A percentile compares a stretch with the other conserved stretches of the same genome.
These are phyloP conservation scores for Yoshiicerus persimilis DNA, from an alignment of 1,140 invertebrate species.

Conservation along the genomic window DNA sequence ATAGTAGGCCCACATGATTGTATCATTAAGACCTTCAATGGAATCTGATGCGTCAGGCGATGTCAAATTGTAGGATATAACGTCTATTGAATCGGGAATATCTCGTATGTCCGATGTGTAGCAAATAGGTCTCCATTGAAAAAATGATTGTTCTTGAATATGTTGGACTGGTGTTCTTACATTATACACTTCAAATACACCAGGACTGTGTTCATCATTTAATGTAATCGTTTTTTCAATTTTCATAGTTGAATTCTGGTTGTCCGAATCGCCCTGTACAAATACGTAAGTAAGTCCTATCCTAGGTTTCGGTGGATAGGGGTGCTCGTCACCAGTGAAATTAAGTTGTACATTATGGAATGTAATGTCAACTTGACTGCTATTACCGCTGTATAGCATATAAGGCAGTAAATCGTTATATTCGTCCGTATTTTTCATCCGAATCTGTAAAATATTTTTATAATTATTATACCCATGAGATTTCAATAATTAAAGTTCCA, in stretches of 20 bases:
- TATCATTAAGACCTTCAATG: slow-evolving; percentile 6
- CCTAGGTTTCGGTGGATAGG: slow-evolving; percentile 15
- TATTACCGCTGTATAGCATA: slow-evolving; percentile 46
- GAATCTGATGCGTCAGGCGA: neutral
- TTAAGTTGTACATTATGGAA: slow-evolving; percentile 45
- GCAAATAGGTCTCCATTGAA: slow-evolving; percentile 47
- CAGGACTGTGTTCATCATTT: slow-evolving; percentile 47
- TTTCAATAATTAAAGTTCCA: neutral
- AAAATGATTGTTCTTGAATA: slow-evolving; percentile 33
- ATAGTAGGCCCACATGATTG: slow-evolving; percentile 34
- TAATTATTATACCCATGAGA: too few species aligned
- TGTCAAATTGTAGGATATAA: slow-evolving; percentile 24
- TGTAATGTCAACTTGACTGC: slow-evolving; percentile 41
- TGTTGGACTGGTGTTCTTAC: slow-evolving; percentile 35
- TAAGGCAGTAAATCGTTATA: slow-evolving; percentile 45
- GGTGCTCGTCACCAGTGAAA: slow-evolving; percentile 2
- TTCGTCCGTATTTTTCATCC: slow-evolving; percentile 37
- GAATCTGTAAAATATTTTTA: slow-evolving; percentile 26
- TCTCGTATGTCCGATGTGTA: slow-evolving; percentile 37
- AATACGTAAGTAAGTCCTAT: slow-evolving; percentile 39
- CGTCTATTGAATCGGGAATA: slow-evolving; percentile 44
- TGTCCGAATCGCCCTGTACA: slow-evolving; percentile 27
- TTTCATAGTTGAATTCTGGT: slow-evolving; percentile 11
- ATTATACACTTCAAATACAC: slow-evolving; percentile 41
- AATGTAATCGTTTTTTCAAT: neutral